Base-by-base conservation (phyloP, 2,113 vertebrate genomes). In the Oplegnathus fasciatus region DNA sequence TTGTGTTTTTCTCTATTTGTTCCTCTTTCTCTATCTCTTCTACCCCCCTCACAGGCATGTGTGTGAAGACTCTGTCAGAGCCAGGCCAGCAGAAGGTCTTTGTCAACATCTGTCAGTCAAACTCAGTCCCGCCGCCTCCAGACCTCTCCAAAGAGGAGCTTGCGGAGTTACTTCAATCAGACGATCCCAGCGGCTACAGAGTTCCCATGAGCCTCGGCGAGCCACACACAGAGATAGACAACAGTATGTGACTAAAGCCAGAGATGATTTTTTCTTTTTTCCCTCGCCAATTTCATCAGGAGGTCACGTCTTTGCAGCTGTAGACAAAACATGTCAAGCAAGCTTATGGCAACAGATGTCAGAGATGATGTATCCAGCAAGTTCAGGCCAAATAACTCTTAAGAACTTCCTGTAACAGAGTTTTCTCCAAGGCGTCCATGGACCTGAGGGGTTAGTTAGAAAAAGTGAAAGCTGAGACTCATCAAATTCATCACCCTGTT, bases 171-270 rank as follows among this genome's bases (percentile, higher is more conserved):
- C 94, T 98, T 32, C 97, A 97, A 64, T 97, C 96, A 8, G 97
- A 98, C 9, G 96, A 97, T 54, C 96, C 97, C 0, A 96, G 96
- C 0, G 91, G 92, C 42, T 98, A 96, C 88, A 95, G 96, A 80
- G 96, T 98, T 88, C 97, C 97, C 74, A 98, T 98, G 97, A 98
- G 97, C 84, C 95, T 98, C 6, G 97, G 97, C 18, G 97, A 98
- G 86, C 95, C 97, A 0, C 97, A 98, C 54, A 92, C 93, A 0
- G 97, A 98, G 88, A 58, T 96, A 28, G 97, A 98, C 93, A 97
- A 97, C 82, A 97, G 97, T 98, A 85, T 87, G 97, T 86, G 32
- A 30, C 32, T 1, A 2, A 62, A 66, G 0, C 1, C 3, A 6
- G 6, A 55, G 5, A 15, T 5, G 1, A 5, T 46, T n/a, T n/a